Evolutionary conservation across 2,113 vertebrate species (phyloP).

Genomic region (Lophotis ruficrista): DNA sequence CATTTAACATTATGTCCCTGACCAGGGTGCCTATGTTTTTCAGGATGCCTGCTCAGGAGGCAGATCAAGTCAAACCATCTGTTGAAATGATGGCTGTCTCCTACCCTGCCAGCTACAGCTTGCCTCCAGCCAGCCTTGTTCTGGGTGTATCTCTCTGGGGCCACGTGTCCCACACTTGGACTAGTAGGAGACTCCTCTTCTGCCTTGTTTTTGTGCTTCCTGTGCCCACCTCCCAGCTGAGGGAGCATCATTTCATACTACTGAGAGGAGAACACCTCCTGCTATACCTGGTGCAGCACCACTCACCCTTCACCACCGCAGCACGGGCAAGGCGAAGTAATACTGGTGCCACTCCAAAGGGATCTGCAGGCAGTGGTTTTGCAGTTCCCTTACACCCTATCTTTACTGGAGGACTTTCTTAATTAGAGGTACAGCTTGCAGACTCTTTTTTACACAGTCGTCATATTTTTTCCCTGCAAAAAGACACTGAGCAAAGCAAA

Average conservation of each 20-base stretch:
- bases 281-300: fast-evolving
- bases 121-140: background rate
- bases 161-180: background rate
- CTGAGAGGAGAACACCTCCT: fast-evolving
- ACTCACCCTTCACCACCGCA: fast-evolving
- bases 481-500: background rate
- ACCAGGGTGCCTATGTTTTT: background rate
- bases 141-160: background rate
- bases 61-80: background rate
- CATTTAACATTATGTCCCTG: background rate
- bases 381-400: background rate
- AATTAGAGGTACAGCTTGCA: background rate
- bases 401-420: background rate
- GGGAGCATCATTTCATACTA: background rate
- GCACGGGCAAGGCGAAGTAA: background rate
- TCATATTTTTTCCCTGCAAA: background rate
- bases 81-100: background rate
- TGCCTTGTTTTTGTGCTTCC: background rate
- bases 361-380: background rate
- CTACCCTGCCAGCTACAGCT: background rate
- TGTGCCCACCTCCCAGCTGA: fast-evolving
- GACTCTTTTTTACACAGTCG: background rate
- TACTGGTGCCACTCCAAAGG: background rate
- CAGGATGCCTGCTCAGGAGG: background rate
- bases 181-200: background rate